Evolutionary conservation across 2,888 invertebrate genomes (phyloP).

Genomic region (Platycheirus albimanus): DNA sequence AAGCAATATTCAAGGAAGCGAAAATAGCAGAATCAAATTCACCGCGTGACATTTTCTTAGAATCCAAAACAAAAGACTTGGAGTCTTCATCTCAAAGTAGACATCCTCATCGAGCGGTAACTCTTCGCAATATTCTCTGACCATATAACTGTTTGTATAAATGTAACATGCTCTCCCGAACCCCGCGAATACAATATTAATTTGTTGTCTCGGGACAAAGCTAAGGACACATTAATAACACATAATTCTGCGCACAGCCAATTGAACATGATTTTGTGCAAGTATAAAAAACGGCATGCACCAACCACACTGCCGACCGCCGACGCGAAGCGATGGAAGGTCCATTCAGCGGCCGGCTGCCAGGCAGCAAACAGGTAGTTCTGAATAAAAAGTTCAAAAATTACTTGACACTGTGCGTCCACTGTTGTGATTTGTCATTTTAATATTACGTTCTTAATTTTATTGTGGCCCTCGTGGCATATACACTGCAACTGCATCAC

Average conservation of each 20-base stretch:
- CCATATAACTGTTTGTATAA: not conserved
- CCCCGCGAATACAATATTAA: conserved; percentile 77
- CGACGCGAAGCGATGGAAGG: too few relatives aligned
- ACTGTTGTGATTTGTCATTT: conserved; percentile 72
- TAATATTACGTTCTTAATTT: conserved; percentile 73
- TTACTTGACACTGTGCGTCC: conserved; percentile 71
- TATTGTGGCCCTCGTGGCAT: conserved; percentile 53
- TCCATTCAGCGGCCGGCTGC: too few relatives aligned
- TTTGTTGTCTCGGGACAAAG: conserved; percentile 80
- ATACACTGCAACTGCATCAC: conserved; percentile 45
- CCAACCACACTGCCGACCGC: not conserved
- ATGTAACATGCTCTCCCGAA: not conserved
- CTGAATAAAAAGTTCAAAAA: conserved; percentile 55
- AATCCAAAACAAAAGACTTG: conserved; percentile 51
- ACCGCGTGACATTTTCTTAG: conserved; percentile 52
- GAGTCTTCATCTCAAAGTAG: not conserved
- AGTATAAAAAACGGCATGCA: not conserved
- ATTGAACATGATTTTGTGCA: conserved; percentile 66
- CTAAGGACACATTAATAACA: conserved; percentile 79
- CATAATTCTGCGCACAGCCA: conserved; percentile 37
- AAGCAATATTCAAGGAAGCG: conserved; percentile 12
- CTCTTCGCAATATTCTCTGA: not conserved
- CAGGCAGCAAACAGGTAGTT: conserved; percentile 73
- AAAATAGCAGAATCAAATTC: conserved; percentile 6
- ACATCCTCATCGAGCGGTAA: not conserved